These are phyloP conservation scores for Leucozona laternaria DNA, from an alignment of 2,888 invertebrate species.

Conservation along the genomic window DNA sequence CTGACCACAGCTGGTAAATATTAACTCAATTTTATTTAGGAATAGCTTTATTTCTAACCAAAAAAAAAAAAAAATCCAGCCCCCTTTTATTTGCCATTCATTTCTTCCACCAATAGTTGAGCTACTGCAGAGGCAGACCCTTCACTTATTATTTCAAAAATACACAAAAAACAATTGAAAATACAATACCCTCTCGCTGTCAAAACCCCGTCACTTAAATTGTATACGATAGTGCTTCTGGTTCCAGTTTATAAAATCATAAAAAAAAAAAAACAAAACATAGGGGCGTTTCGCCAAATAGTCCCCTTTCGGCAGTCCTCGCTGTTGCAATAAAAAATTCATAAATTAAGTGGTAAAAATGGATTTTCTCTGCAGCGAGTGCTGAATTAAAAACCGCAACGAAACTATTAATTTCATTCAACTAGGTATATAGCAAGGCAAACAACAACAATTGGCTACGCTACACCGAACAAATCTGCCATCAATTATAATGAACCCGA, in stretches of 20 bases:
- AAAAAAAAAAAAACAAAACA: neutral
- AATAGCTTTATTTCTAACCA: no score
- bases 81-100: neutral
- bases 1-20: no score
- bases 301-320: slow-evolving; percentile 63
- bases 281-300: slow-evolving; percentile 64
- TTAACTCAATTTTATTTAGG: no score
- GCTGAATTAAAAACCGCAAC: slow-evolving; percentile 71
- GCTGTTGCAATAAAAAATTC: slow-evolving; percentile 64
- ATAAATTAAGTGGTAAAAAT: slow-evolving; percentile 73
- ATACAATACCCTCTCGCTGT: slow-evolving; percentile 4
- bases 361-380: slow-evolving; percentile 50
- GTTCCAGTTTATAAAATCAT: slow-evolving; percentile 25
- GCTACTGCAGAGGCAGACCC: neutral
- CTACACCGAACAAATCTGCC: slow-evolving; percentile 68
- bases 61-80: neutral
- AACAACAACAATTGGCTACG: slow-evolving; percentile 64
- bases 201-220: slow-evolving; percentile 45
- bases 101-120: neutral
- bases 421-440: neutral
- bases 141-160: slow-evolving; percentile 10
- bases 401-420: slow-evolving; percentile 68
- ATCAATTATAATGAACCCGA: slow-evolving; percentile 66
- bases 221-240: slow-evolving; percentile 30
- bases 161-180: slow-evolving; percentile 6